These are phyloP conservation scores for Eciton burchellii DNA, from an alignment of 1,140 invertebrate genomes.

Conservation along the genomic window DNA sequence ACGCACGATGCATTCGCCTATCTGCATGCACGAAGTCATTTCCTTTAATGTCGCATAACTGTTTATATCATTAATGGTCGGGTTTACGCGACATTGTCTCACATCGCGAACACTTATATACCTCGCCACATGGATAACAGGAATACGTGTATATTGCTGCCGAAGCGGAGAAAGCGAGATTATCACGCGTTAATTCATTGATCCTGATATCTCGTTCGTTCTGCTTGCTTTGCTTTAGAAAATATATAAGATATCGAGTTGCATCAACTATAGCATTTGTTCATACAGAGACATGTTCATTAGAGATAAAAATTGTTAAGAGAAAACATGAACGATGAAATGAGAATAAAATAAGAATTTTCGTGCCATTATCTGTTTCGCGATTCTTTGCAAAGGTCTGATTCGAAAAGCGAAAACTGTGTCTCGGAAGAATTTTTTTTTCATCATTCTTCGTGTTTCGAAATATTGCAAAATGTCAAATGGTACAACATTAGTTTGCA, in stretches of 20 bases:
- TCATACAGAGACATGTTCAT: not conserved
- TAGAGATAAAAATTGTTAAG: not conserved
- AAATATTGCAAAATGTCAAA: conserved; percentile 11
- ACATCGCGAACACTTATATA: conserved; percentile 8
- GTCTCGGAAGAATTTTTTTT: not conserved
- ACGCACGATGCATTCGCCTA: conserved; percentile 28
- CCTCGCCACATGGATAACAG: conserved; percentile 23
- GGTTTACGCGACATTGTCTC: conserved; percentile 44
- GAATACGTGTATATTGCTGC: not conserved
- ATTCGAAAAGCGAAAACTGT: not conserved
- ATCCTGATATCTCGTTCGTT: conserved; percentile 22
- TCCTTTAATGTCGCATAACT: conserved; percentile 41
- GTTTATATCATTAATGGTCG: conserved; percentile 47
- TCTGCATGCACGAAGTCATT: conserved; percentile 37
- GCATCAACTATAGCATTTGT: not conserved
- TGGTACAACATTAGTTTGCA: not conserved
- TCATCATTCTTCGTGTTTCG: not conserved
- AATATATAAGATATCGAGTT: not conserved
- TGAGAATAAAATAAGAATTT: not conserved
- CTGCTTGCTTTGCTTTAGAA: conserved; percentile 28
- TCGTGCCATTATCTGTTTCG: no score
- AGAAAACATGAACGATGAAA: not conserved
- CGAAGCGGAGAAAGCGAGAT: conserved; percentile 9
- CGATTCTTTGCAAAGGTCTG: not conserved
- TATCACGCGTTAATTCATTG: conserved; percentile 22